A percentile compares a stretch with the other conserved stretches of the same genome.
phyloP scores from a whole-genome alignment of 2,797 vertebrate species.

The Taenioides sp. region DNA sequence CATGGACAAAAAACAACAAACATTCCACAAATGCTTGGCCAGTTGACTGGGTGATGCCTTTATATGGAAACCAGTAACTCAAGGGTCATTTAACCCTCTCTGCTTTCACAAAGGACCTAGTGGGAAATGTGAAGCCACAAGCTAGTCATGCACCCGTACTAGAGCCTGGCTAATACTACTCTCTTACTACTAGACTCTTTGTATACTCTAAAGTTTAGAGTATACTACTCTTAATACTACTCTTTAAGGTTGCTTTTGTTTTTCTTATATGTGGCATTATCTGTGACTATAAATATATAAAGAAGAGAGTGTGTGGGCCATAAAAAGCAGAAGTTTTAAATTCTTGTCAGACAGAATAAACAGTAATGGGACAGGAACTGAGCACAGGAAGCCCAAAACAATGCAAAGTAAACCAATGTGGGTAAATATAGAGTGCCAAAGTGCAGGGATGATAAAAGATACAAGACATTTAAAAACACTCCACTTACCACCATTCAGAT shows the following conservation, averaged over 20 bases:
- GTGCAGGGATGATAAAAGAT: slow-evolving; percentile 1
- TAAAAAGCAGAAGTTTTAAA: slow-evolving; percentile 34
- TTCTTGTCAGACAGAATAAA: slow-evolving; percentile 20
- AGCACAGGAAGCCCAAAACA: slow-evolving; percentile 73
- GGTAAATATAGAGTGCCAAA: slow-evolving; percentile 62
- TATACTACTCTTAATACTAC: too few species aligned
- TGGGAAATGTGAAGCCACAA: slow-evolving; percentile 35
- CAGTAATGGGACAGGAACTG: slow-evolving; percentile 60
- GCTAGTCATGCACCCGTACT: slow-evolving; percentile 11
- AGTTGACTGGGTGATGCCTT: slow-evolving; percentile 74
- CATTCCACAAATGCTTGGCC: slow-evolving; percentile 74
- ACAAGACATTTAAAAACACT: not conserved
- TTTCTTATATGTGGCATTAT: not conserved
- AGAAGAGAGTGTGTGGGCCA: slow-evolving; percentile 2
- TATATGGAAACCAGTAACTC: slow-evolving; percentile 71
- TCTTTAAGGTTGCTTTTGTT: not conserved
- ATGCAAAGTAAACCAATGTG: slow-evolving; percentile 64
- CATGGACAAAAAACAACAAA: slow-evolving; percentile 59
- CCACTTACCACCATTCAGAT: not conserved
- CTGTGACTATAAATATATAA: not conserved
- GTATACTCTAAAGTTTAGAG: too few species aligned
- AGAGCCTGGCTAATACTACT: slow-evolving; percentile 8
- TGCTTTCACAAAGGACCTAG: slow-evolving; percentile 11
- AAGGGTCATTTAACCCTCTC: slow-evolving; percentile 44
- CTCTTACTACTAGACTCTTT: not conserved